These are phyloP conservation scores for Rhynchotus rufescens DNA, from an alignment of 2,797 vertebrate species.

Conservation along the genomic window DNA sequence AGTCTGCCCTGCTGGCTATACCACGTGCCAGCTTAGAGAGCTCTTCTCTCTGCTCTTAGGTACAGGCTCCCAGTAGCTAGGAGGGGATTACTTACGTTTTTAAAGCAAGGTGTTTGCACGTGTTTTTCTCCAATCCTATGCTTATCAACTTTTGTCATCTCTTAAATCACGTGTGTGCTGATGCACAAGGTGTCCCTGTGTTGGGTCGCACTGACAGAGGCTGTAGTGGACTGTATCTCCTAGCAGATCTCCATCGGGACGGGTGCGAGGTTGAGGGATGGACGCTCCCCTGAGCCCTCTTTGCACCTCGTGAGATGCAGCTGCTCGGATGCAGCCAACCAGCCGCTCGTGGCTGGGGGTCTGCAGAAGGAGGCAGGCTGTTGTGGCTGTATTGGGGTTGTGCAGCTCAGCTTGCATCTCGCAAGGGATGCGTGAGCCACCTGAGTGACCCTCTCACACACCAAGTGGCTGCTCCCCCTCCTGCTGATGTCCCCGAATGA, in stretches of 20 bases:
- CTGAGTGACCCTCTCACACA: accelerated
- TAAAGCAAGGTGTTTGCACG: neutral
- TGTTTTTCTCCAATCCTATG: neutral
- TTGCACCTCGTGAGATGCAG: neutral
- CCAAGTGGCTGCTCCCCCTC: neutral
- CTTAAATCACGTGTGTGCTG: accelerated
- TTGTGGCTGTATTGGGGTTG: neutral
- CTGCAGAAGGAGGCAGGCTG: neutral
- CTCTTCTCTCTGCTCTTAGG: neutral
- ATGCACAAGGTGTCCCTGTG: accelerated
- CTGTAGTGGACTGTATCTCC: neutral
- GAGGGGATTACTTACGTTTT: neutral
- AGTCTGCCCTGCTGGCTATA: neutral
- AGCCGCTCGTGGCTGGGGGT: neutral
- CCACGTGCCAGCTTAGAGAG: neutral
- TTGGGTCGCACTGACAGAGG: neutral
- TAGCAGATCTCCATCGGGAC: accelerated
- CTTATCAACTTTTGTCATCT: neutral
- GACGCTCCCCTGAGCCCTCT: neutral
- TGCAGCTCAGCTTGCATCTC: neutral
- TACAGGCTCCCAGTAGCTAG: neutral
- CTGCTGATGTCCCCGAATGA: neutral
- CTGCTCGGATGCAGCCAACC: neutral
- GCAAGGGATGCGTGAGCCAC: accelerated
- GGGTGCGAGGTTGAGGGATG: neutral